Evolutionary conservation across 1,140 invertebrate species (phyloP), one percentile per base, ranked within the genome.

Genomic region (Phthorimaea operculella): DNA sequence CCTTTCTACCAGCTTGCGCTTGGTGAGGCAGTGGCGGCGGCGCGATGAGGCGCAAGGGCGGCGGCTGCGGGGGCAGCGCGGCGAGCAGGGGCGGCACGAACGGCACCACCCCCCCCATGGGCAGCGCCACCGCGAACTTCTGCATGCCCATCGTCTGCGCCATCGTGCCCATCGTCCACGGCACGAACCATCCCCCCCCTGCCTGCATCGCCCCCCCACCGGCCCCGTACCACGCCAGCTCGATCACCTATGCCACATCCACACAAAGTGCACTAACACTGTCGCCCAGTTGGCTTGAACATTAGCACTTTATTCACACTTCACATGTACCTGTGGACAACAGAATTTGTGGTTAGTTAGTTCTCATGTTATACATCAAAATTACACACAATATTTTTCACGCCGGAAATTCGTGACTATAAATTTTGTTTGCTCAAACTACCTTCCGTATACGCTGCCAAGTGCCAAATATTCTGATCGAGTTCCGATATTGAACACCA

Each of bases 211-310:
- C 79, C 51, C 76, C 76, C 70, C 76, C 78, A 14, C 76, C 69
- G 59, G 62, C 62, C 62, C 77, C 79, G 79, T 82, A 84, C 81
- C 81, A 84, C 76, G 79, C 81, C 79, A 82, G 79, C 69, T 61
- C 75, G 77, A 74, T 76, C 72, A 72, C 60, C 73, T 74, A 39
- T 52, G 58, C 68, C 70, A 69, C 75, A 78, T 72, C 54, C 68
- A 76, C 68, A 61, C 64, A 62, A 68, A 61, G 36, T 39, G 36
- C 65, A 66, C 66, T 59, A 33, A 53, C 70, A 66, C 68, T 59
- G 57, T 52, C 42, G 33, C 55, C 21, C 15, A 44, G 52, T 28
- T 28, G 21, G 42, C 10, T 47, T n/a, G 16, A 47, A 47, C 44
- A 50, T 50, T 14, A 50, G 48, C 48, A 50, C 44, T 17, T 62